Evolutionary conservation across 2,797 vertebrate species (phyloP).

Genomic region (Thripadectes ignobilis): DNA sequence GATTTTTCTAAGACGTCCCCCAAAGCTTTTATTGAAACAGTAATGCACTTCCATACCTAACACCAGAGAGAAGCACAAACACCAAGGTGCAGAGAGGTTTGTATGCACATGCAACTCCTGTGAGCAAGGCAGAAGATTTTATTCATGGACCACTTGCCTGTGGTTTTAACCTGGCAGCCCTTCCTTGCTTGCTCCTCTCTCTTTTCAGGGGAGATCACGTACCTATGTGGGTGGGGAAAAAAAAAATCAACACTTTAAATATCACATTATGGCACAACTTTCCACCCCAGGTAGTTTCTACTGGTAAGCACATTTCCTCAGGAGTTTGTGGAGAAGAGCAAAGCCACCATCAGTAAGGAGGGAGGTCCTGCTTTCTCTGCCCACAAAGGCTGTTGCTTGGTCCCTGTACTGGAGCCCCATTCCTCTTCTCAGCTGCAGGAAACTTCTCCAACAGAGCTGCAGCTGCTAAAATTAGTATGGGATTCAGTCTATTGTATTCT

Average conservation of each 20-base stretch:
- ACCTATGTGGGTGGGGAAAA: rapidly evolving
- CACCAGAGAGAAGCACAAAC: not conserved
- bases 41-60: not conserved
- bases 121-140: not conserved
- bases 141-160: not conserved
- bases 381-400: not conserved
- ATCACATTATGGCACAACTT: rapidly evolving
- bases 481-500: not conserved
- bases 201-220: not conserved
- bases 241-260: not conserved
- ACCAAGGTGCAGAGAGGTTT: not conserved
- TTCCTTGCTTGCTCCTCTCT: not conserved
- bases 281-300: not conserved
- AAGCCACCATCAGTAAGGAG: rapidly evolving
- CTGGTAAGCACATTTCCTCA: not conserved
- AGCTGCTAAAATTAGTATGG: not conserved
- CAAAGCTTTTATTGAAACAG: not conserved
- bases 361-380: not conserved
- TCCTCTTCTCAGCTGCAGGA: not conserved
- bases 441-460: not conserved
- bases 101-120: not conserved
- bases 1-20: not conserved
- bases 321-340: not conserved
- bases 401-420: not conserved
- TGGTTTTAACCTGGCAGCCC: not conserved